Evolutionary conservation across 64 coral and sea anemone species (phyloP).

Genomic region (Stichodactyla mertensii): DNA sequence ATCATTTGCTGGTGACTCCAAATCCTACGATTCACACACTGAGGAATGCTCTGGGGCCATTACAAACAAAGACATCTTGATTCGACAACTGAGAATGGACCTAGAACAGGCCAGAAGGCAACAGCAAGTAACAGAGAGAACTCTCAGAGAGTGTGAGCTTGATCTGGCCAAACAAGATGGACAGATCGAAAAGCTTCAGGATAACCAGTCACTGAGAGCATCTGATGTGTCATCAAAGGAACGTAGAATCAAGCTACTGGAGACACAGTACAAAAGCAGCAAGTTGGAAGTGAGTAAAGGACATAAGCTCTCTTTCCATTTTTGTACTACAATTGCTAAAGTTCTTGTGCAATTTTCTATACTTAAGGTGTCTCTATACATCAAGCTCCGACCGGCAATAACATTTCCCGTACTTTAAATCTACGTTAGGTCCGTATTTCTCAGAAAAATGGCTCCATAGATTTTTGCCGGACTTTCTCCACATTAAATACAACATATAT

Average conservation of each 20-base stretch:
- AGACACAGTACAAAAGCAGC: constrained; percentile 70
- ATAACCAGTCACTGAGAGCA: constrained; percentile 55
- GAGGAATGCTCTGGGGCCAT: constrained; percentile 82
- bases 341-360: too few relatives aligned
- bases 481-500: too few relatives aligned
- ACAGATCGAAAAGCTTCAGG: constrained; percentile 77
- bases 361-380: too few relatives aligned
- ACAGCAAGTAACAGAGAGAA: constrained; percentile 51
- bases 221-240: constrained; percentile 76
- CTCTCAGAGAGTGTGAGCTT: constrained; percentile 75
- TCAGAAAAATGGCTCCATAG: too few relatives aligned
- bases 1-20: constrained; percentile 69
- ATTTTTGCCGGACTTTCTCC: too few relatives aligned
- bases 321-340: too few relatives aligned
- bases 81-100: constrained; percentile 89
- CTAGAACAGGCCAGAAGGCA: constrained; percentile 77
- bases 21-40: constrained; percentile 74
- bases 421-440: too few relatives aligned
- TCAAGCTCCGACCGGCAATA: too few relatives aligned
- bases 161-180: constrained; percentile 73
- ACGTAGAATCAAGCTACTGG: constrained; percentile 60
- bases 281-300: constrained; percentile 63
- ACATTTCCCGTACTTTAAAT: too few relatives aligned
- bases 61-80: constrained; percentile 89
- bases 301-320: not conserved